phyloP scores from a whole-genome alignment of 2,113 vertebrate species.

The Pelmatolapia mariae region DNA sequence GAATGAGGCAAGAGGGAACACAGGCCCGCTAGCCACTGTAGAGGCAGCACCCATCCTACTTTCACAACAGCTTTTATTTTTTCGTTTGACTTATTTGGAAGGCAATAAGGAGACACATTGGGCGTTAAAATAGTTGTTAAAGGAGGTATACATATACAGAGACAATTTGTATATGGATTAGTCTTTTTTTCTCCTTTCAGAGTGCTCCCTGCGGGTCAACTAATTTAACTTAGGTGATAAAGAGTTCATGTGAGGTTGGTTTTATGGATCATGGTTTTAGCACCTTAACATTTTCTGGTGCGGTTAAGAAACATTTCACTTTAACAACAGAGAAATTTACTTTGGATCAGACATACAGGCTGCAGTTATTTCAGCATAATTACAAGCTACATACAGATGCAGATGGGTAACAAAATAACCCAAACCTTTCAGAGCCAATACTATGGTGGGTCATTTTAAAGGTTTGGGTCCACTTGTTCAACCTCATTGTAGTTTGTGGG shows the following conservation, averaged over 20 bases:
- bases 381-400: neutral
- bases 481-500: neutral
- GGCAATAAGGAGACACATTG: neutral
- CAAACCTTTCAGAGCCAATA: neutral
- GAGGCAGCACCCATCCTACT: neutral
- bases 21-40: neutral
- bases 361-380: neutral
- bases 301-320: neutral
- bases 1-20: constrained; percentile 41
- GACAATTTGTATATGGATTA: neutral
- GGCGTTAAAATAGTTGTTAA: neutral
- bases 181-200: rapidly evolving
- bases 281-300: neutral
- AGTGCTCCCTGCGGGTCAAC: neutral
- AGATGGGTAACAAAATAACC: neutral
- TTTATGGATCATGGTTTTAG: neutral
- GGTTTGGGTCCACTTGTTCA: neutral
- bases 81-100: neutral
- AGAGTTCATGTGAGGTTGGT: neutral
- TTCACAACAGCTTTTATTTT: neutral
- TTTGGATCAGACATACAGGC: neutral
- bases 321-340: neutral
- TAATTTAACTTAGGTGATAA: neutral
- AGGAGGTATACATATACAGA: neutral
- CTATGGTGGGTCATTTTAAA: neutral